A percentile compares a stretch with the other conserved stretches of the same genome.
phyloP scores from a whole-genome alignment of 64 coral and sea anemone genomes.

The Stylophora pistillata region DNA sequence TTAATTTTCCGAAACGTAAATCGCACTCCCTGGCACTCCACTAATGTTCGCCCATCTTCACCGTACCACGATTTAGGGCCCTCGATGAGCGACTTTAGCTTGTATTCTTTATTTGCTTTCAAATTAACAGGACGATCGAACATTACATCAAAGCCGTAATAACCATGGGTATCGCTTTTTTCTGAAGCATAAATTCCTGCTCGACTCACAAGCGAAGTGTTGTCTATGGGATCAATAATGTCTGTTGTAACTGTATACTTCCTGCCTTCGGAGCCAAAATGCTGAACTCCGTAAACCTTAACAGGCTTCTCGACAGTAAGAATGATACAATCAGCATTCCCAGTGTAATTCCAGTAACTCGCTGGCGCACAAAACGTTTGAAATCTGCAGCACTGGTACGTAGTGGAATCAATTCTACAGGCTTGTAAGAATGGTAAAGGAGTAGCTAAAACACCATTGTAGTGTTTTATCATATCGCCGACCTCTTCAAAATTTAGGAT shows the following conservation, averaged over 20 bases:
- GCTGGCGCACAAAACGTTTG: background rate
- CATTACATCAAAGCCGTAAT: slow-evolving; percentile 5
- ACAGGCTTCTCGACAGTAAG: background rate
- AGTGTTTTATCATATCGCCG: background rate
- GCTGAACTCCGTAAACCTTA: background rate
- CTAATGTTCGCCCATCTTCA: background rate
- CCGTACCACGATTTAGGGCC: background rate
- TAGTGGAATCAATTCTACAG: background rate
- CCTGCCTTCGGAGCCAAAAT: background rate
- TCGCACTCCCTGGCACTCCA: background rate
- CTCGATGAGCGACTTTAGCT: background rate
- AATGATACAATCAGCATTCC: background rate
- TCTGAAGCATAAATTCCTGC: background rate
- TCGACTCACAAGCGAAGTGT: background rate
- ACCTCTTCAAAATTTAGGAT: background rate
- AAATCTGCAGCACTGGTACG: background rate
- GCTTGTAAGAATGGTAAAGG: background rate
- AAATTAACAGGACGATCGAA: background rate
- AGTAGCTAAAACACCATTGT: background rate
- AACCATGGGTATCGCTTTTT: background rate
- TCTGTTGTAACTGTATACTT: background rate
- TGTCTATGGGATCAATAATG: background rate
- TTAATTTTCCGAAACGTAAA: background rate
- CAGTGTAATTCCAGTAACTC: background rate
- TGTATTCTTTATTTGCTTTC: background rate